Evolutionary conservation across 2,113 vertebrate genomes (phyloP).

Genomic region (Acinonyx jubatus): DNA sequence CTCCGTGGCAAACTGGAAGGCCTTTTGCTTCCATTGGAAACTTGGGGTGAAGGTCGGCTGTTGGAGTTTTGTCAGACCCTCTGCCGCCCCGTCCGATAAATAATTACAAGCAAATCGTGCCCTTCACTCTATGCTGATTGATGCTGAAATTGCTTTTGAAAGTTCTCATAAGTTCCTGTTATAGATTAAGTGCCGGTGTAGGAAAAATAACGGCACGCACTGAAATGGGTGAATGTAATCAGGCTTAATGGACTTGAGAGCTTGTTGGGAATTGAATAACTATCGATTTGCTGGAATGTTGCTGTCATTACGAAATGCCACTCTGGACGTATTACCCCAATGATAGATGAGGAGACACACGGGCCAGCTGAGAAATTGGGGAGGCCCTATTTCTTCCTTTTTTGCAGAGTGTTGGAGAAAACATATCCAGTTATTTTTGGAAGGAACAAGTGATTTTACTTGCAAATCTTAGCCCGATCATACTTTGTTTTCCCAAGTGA

Average conservation of each 20-base stretch:
- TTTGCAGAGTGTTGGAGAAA: conserved; percentile 39
- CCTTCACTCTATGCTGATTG: conserved; percentile 92
- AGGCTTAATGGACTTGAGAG: conserved; percentile 96
- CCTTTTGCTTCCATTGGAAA: conserved; percentile 69
- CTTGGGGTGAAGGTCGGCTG: conserved; percentile 82
- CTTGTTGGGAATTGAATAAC: conserved; percentile 97
- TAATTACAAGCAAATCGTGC: conserved; percentile 91
- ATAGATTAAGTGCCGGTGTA: conserved; percentile 94
- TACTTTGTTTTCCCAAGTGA: not conserved
- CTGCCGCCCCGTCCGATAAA: conserved; percentile 88
- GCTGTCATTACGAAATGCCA: conserved; percentile 96
- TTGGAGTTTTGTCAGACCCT: conserved; percentile 80
- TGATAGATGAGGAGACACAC: conserved; percentile 89
- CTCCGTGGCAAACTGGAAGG: not conserved
- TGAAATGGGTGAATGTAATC: conserved; percentile 96
- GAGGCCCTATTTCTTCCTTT: conserved; percentile 76
- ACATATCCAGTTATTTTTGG: not conserved
- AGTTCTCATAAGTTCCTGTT: conserved; percentile 96
- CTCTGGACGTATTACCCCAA: conserved; percentile 89
- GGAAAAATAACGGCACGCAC: conserved; percentile 94
- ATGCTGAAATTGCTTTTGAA: conserved; percentile 95
- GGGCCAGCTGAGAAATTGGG: conserved; percentile 83
- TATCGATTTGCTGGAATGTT: conserved; percentile 96
- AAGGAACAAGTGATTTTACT: conserved; percentile 14
- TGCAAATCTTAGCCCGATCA: not conserved